These are phyloP conservation scores for Calameuta idolon DNA, from an alignment of 2,888 invertebrate genomes.

Conservation along the genomic window DNA sequence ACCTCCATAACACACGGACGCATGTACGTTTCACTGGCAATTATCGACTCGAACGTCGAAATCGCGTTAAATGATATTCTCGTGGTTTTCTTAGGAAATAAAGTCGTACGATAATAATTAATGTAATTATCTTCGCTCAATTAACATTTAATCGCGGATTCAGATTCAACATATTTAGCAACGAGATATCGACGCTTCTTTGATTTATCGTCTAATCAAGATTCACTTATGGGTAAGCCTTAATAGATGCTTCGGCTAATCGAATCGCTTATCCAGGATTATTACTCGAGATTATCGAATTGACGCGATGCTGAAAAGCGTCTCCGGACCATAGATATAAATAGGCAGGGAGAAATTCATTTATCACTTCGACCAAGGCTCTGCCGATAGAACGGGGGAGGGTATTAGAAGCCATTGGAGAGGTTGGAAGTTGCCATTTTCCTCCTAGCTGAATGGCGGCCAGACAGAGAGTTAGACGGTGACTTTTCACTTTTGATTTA, in stretches of 20 bases:
- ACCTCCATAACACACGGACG: not conserved
- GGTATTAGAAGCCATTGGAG: slow-evolving; percentile 16
- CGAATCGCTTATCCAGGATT: not conserved
- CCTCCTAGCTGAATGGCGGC: slow-evolving; percentile 51
- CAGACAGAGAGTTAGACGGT: slow-evolving; percentile 50
- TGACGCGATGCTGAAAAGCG: not conserved
- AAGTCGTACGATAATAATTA: not conserved
- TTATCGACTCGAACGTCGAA: not conserved
- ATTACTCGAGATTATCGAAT: not conserved
- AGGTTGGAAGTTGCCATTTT: slow-evolving; percentile 44
- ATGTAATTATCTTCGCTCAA: slow-evolving; percentile 18
- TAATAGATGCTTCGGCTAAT: not conserved
- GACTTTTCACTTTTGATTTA: slow-evolving; percentile 68
- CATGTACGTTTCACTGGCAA: not conserved
- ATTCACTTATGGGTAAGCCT: not conserved
- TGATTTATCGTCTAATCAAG: not conserved
- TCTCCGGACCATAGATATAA: slow-evolving; percentile 38
- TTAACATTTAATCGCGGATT: not conserved
- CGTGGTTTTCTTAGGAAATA: not conserved
- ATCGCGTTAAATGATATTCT: slow-evolving; percentile 15
- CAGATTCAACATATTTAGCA: not conserved
- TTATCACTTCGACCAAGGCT: slow-evolving; percentile 56
- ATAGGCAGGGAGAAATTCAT: slow-evolving; percentile 52
- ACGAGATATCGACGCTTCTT: not conserved
- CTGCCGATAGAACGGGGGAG: slow-evolving; percentile 40